Percentiles rank a stretch among this genome's conserved stretches.
Conservation (phyloP, 2,888 invertebrate species). For the Caenorhabditis virilis region DNA sequence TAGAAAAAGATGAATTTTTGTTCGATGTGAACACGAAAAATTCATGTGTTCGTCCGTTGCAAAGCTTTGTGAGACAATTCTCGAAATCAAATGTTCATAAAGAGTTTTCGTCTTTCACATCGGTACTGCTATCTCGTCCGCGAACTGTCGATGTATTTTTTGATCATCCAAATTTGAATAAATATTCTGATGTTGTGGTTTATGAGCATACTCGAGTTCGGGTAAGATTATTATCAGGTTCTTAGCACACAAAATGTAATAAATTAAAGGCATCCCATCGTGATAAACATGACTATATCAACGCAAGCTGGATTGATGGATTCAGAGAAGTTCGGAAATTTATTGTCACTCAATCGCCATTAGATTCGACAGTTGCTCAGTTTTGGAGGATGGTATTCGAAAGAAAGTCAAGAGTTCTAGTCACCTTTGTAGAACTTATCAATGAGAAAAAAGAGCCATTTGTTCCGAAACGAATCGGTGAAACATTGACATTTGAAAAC, state of each 20-base stretch:
- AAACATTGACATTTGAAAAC: conserved; percentile 14
- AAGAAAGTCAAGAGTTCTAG: conserved; percentile 44
- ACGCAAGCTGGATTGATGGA: conserved; percentile 56
- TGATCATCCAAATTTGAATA: conserved; percentile 32
- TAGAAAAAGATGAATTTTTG: conserved; percentile 29
- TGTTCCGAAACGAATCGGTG: conserved; percentile 17
- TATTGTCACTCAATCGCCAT: conserved; percentile 42
- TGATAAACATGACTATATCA: conserved; percentile 48
- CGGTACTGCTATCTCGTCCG: conserved; percentile 13
- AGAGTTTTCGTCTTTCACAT: conserved; percentile 21
- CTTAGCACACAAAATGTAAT: background rate
- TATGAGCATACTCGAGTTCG: conserved; percentile 48
- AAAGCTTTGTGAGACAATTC: conserved; percentile 19
- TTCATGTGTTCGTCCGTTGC: conserved; percentile 25
- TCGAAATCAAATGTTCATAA: conserved; percentile 19
- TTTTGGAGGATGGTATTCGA: conserved; percentile 58
- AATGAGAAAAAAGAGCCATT: conserved; percentile 31
- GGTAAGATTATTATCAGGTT: conserved; percentile 16
- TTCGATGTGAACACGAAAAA: conserved; percentile 35
- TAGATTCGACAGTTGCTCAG: conserved; percentile 38
- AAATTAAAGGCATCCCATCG: conserved; percentile 5
- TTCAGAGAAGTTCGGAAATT: conserved; percentile 51
- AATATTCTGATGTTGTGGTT: conserved; percentile 48
- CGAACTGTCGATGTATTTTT: conserved; percentile 30
- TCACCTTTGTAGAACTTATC: conserved; percentile 37